A percentile compares a stretch with the other conserved stretches of the same genome.
Evolutionary conservation across 2,888 invertebrate genomes (phyloP).

Genomic region (Osmoderma eremita): DNA sequence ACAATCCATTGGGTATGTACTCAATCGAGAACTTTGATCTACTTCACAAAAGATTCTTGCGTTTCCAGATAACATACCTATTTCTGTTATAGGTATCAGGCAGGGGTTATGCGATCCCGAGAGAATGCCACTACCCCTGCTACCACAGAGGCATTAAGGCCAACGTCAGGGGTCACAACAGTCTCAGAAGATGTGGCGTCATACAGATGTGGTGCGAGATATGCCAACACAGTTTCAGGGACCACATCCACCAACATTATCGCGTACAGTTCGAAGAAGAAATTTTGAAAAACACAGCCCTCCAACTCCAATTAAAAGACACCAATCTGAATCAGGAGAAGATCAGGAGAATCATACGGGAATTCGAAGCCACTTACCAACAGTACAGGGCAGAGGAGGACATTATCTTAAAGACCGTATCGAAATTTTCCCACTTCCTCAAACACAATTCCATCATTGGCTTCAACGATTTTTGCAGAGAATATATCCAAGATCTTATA

Average conservation of each 20-base stretch:
- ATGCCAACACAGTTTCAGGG: background rate
- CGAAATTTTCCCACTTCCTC: conserved; percentile 28
- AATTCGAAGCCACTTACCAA: background rate
- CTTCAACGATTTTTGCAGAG: conserved; percentile 11
- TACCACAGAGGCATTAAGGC: background rate
- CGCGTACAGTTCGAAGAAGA: background rate
- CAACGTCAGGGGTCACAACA: background rate
- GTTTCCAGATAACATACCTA: background rate
- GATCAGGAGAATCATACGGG: background rate
- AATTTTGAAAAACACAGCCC: background rate
- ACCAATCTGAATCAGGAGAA: background rate
- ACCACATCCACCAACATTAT: conserved; percentile 14
- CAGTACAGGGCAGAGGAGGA: conserved; percentile 9
- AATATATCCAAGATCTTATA: conserved; percentile 14
- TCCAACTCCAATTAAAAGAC: background rate
- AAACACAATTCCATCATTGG: conserved; percentile 22
- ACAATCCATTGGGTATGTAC: background rate
- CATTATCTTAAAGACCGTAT: conserved; percentile 1
- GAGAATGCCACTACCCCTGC: conserved; percentile 14
- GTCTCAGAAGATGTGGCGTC: background rate
- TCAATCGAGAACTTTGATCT: background rate
- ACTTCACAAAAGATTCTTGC: too few relatives aligned
- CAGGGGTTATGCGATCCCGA: background rate
- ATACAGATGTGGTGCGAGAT: background rate
- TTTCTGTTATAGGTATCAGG: background rate